These are phyloP conservation scores for Pao palembangensis DNA, from an alignment of 2,113 vertebrate species.

Conservation along the genomic window DNA sequence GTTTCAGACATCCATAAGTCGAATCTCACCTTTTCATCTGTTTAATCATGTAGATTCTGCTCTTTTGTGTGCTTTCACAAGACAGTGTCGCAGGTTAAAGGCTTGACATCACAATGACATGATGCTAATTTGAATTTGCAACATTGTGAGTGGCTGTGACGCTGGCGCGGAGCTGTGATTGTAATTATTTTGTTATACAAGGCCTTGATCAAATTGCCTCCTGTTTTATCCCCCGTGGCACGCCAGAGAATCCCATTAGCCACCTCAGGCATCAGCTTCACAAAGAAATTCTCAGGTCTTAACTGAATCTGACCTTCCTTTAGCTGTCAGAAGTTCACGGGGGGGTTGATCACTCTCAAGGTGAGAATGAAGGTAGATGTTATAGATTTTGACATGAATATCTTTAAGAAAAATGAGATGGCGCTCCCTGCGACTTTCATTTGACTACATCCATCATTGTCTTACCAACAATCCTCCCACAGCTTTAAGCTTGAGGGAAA, in stretches of 20 bases:
- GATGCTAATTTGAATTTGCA: conserved; percentile 31
- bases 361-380: conserved; percentile 36
- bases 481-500: neutral
- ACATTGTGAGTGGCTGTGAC: neutral
- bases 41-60: neutral
- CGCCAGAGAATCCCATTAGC: conserved; percentile 47
- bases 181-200: conserved; percentile 48
- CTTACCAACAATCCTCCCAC: neutral
- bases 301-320: conserved; percentile 48
- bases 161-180: conserved; percentile 32
- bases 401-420: neutral
- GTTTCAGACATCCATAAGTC: neutral
- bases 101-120: conserved; percentile 5
- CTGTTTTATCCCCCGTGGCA: conserved; percentile 26
- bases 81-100: conserved; percentile 3
- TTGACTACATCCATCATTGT: neutral
- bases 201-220: conserved; percentile 54
- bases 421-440: neutral
- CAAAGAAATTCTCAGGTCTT: conserved; percentile 34
- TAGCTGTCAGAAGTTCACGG: conserved; percentile 28
- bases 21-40: too few relatives aligned
- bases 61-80: conserved; percentile 1
- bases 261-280: conserved; percentile 14
- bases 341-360: conserved; percentile 40
- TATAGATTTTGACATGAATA: neutral